Evolutionary conservation across 2,888 invertebrate genomes (phyloP), one percentile per base, ranked within the genome.

Genomic region (Pantelozetes paolii): DNA sequence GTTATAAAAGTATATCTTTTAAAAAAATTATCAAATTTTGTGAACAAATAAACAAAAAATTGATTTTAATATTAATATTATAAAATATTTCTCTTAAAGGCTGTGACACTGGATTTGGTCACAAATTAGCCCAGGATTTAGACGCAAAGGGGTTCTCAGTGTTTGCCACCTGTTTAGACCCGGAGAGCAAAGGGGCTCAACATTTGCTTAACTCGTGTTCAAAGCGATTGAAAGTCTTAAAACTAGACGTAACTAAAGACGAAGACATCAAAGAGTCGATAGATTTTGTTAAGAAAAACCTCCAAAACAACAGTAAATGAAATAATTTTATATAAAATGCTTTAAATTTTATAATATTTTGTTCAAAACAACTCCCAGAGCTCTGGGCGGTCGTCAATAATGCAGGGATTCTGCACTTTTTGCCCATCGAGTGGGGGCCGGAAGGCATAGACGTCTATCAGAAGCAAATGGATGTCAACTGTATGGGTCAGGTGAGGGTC

Each of bases 61-160:
- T 48, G 48, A 48, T 48, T 48, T n/a, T 5, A 15, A 45, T 2
- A 54, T 20, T 54, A 26, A 54, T 20, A 20, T 54, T 54, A 2
- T 54, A n/a, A 9, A 13, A 20, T 32, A n/a, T 15, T 54, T 20
- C 20, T 23, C 1, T 2, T 3, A 54, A 74, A 82, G 82, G 82
- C 28, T 82, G 82, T 79, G 82, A 82, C 75, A 79, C 78, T 76
- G 82, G 82, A 13, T 81, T 82, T 79, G 82, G 82, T 23, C 77
- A 80, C 77, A 80, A 79, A 3, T 77, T 82, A n/a, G 81, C 79
- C 30, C 78, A 79, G 74, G 81, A 81, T 50, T 74, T 82, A 30
- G 82, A 82, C 78, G 79, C 80, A 71, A 79, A 80, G 72, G 82
- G 82, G 0, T 81, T 82, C 80, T 78, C 76, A 13, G 82, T 82